Conservation (phyloP, 2,113 vertebrate species). For the Pristiophorus japonicus region DNA sequence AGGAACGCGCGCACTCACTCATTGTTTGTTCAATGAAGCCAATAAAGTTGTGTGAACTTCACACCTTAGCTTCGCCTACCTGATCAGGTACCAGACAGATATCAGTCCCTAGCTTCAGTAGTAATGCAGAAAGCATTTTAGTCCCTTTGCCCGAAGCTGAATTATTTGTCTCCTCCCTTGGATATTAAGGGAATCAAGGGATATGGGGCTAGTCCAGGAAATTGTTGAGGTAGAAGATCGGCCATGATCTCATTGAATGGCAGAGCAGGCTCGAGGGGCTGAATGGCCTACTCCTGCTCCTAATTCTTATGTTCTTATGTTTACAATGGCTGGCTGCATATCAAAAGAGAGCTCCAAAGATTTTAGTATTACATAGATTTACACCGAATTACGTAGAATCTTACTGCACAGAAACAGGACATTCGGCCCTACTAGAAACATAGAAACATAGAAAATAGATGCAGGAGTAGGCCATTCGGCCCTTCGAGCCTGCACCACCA, state of each 20-base stretch:
- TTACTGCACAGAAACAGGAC: not conserved
- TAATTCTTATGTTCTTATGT: too few species aligned
- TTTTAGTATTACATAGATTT: not conserved
- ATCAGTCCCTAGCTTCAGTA: not conserved
- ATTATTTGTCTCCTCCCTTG: not conserved
- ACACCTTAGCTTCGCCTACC: not conserved
- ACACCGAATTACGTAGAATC: not conserved
- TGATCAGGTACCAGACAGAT: not conserved
- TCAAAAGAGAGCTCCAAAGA: too few species aligned
- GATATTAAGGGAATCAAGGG: too few species aligned
- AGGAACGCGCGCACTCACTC: not conserved
- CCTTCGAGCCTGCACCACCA: too few species aligned
- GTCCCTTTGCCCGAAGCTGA: not conserved
- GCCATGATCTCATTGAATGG: too few species aligned
- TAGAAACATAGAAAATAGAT: too few species aligned
- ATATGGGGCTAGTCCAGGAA: too few species aligned
- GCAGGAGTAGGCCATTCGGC: too few species aligned
- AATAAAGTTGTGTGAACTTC: not conserved
- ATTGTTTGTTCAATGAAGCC: not conserved
- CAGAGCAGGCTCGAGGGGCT: too few species aligned
- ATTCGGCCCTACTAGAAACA: not conserved
- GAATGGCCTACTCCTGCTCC: too few species aligned
- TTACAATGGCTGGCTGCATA: not conserved
- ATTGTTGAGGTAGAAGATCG: too few species aligned
- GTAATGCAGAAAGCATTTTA: not conserved